These are phyloP conservation scores for Macaca fascicularis DNA, from an alignment of 2,113 vertebrate genomes.

Conservation along the genomic window T2T-MFA8v1.1 NC_088378.1:152513501-152514000, in stretches of 20 bases:
- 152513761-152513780: not conserved
- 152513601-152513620: not conserved
- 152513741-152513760: not conserved
- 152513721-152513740: not conserved
- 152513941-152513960: not conserved
- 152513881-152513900: too few species aligned
- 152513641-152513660: fast-evolving
- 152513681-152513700: fast-evolving
- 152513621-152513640: not conserved
- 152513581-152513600: not conserved
- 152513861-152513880: not conserved
- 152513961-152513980: not conserved
- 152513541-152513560: slow-evolving; percentile 55
- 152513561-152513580: not conserved
- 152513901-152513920: not conserved
- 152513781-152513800: not conserved
- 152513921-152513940: not conserved
- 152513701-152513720: not conserved
- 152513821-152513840: not conserved
- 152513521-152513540: not conserved
- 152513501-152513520: slow-evolving; percentile 23
- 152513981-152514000: fast-evolving
- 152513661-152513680: not conserved
- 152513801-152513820: not conserved
- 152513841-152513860: not conserved